Evolutionary conservation across 1,140 invertebrate genomes (phyloP).

Genomic region (Megathymus violae): DNA sequence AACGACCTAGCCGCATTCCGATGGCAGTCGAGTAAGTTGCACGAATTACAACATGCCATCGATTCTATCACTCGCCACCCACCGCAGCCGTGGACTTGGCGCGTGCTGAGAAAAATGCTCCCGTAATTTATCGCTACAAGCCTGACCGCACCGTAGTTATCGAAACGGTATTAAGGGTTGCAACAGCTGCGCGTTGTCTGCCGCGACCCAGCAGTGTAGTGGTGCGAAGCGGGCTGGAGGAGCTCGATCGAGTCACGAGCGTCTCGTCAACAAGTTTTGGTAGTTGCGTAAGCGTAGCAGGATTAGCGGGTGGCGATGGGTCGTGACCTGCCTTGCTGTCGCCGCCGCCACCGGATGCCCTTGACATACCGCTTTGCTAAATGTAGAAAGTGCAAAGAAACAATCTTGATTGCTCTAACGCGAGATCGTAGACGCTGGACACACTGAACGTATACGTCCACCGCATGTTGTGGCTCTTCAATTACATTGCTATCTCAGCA

Average conservation of each 20-base stretch:
- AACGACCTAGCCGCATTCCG: constrained; percentile 47
- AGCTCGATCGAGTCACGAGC: not conserved
- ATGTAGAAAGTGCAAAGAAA: constrained; percentile 69
- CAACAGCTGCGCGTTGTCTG: constrained; percentile 14
- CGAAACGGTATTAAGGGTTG: constrained; percentile 37
- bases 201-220: constrained; percentile 30
- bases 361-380: constrained; percentile 67
- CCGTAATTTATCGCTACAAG: constrained; percentile 68
- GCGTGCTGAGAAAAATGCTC: constrained; percentile 50
- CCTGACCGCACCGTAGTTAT: constrained; percentile 58
- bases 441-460: constrained; percentile 7
- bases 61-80: constrained; percentile 31
- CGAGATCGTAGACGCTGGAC: constrained; percentile 33
- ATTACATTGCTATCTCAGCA: constrained; percentile 3
- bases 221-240: constrained; percentile 14
- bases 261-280: constrained; percentile 17
- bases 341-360: constrained; percentile 57
- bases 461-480: not conserved
- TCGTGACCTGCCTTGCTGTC: constrained; percentile 53
- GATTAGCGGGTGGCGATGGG: constrained; percentile 53
- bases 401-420: constrained; percentile 48
- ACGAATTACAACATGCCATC: constrained; percentile 39
- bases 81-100: constrained; percentile 6
- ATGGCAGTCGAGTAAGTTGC: constrained; percentile 33
- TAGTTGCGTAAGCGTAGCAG: constrained; percentile 50